Percentiles rank a stretch among this genome's conserved stretches.
phyloP scores from a whole-genome alignment of 2,113 vertebrate species.

The Athene cunicularia region DNA sequence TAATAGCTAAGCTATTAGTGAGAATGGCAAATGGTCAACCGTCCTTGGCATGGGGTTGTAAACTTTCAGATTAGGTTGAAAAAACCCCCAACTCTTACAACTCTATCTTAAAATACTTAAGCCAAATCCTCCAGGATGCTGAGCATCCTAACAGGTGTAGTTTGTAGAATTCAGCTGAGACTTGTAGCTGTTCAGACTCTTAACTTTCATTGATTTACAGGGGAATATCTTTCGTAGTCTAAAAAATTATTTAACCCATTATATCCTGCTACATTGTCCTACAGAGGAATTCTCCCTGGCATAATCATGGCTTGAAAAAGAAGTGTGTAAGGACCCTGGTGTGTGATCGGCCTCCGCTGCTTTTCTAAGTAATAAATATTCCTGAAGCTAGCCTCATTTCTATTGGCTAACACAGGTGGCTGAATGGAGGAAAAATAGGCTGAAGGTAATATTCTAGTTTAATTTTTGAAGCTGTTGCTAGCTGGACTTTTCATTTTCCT shows the following conservation, averaged over 20 bases:
- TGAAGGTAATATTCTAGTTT: not conserved
- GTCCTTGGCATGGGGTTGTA: not conserved
- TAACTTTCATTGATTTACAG: not conserved
- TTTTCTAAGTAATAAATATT: not conserved
- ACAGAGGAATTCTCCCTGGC: not conserved
- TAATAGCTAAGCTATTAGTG: not conserved
- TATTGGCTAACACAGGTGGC: not conserved
- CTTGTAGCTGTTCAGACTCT: not conserved
- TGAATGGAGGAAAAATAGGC: not conserved
- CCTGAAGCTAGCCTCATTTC: not conserved
- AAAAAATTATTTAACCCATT: not conserved
- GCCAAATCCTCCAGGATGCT: not conserved
- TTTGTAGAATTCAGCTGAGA: not conserved
- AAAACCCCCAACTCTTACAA: rapidly evolving
- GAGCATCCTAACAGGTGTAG: not conserved
- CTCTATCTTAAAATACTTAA: not conserved
- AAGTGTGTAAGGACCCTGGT: not conserved
- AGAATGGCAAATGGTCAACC: not conserved
- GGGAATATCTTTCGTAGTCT: not conserved
- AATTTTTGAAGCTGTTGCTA: not conserved
- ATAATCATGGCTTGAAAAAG: not conserved
- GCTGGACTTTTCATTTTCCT: not conserved
- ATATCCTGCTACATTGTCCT: not conserved
- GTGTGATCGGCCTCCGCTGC: not conserved
- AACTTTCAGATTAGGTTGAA: not conserved